A percentile compares a stretch with the other conserved stretches of the same genome.
phyloP scores from a whole-genome alignment of 1,140 invertebrate genomes.

The Magallana gigas region DNA sequence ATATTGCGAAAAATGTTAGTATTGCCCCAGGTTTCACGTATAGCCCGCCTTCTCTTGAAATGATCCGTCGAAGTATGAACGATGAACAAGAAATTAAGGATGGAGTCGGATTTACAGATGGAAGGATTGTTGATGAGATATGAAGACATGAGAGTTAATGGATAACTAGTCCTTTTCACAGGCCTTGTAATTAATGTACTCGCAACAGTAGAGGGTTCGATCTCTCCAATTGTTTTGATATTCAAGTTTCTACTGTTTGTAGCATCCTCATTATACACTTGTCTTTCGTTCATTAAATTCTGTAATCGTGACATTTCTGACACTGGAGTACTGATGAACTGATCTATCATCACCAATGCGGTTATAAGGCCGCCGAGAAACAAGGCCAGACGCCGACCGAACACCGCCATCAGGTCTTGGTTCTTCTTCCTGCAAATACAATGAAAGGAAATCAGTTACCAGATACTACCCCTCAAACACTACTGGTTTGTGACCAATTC shows the following conservation, averaged over 20 bases:
- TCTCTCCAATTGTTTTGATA: no score
- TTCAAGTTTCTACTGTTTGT: neutral
- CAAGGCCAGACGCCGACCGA: neutral
- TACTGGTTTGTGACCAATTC: no score
- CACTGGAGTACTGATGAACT: neutral
- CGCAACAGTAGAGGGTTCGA: neutral
- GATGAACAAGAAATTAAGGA: constrained; percentile 62
- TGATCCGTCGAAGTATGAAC: constrained; percentile 69
- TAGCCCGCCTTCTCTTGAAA: constrained; percentile 55
- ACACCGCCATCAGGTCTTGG: neutral
- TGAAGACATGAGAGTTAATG: constrained; percentile 46
- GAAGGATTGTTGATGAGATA: constrained; percentile 65
- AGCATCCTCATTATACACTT: neutral
- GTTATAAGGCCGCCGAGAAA: neutral
- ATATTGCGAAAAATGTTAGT: constrained; percentile 42
- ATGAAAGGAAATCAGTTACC: neutral
- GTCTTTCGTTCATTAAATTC: neutral
- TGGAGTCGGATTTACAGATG: constrained; percentile 59
- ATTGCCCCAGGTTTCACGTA: constrained; percentile 60
- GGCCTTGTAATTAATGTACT: neutral
- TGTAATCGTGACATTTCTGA: neutral
- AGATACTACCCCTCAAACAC: neutral
- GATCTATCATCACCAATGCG: neutral
- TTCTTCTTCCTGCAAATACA: neutral
- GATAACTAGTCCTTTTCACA: constrained; percentile 43